These are phyloP conservation scores for Apeltes quadracus DNA, from an alignment of 2,113 vertebrate genomes.

Conservation along the genomic window DNA sequence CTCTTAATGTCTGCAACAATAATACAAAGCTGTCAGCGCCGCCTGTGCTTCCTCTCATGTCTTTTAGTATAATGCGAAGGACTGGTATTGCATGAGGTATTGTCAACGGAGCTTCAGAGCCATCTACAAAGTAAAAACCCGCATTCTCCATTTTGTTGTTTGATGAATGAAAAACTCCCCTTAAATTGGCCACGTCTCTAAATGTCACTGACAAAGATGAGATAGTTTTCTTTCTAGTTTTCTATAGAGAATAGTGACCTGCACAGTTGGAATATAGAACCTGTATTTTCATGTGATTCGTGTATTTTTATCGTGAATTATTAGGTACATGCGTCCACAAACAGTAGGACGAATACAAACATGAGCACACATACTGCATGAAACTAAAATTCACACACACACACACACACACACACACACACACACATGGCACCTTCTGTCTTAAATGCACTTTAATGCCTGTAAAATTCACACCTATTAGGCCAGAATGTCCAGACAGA, in stretches of 20 bases:
- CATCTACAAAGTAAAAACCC: conserved; percentile 69
- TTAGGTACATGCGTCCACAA: not conserved
- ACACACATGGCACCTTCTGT: conserved; percentile 43
- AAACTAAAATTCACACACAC: not conserved
- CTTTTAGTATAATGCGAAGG: conserved; percentile 54
- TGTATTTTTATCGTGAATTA: conserved; percentile 7
- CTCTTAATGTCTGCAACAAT: conserved; percentile 24
- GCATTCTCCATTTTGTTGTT: conserved; percentile 61
- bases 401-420: conserved; percentile 15
- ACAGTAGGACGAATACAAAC: conserved; percentile 11
- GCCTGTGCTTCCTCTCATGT: conserved; percentile 61
- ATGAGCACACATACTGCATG: not conserved
- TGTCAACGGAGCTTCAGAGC: conserved; percentile 62
- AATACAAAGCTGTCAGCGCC: conserved; percentile 58
- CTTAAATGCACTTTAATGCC: conserved; percentile 52
- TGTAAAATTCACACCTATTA: conserved; percentile 69
- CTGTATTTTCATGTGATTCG: conserved; percentile 39
- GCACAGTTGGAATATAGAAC: conserved; percentile 41
- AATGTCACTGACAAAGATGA: conserved; percentile 77
- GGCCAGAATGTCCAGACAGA: conserved; percentile 68
- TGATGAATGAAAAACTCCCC: conserved; percentile 60
- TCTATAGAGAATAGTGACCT: conserved; percentile 13
- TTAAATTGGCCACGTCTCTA: conserved; percentile 69
- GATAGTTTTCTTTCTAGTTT: conserved; percentile 66
- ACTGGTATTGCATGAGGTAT: conserved; percentile 47